These are phyloP conservation scores for Coelinius sp. DNA, from an alignment of 2,888 invertebrate species.

Conservation along the genomic window DNA sequence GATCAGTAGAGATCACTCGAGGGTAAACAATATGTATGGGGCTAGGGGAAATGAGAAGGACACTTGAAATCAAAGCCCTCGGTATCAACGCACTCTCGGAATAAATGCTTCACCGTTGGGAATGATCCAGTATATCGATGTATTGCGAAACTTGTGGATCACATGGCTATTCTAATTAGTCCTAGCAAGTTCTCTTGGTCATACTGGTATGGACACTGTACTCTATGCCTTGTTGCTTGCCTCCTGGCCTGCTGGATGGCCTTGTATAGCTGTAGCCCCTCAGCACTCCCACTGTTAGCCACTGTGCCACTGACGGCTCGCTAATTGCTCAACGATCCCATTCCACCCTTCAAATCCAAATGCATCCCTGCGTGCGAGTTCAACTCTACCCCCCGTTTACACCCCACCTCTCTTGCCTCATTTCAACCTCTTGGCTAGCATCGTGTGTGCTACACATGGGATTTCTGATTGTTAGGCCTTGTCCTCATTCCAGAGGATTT, in stretches of 20 bases:
- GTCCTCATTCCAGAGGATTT: no score
- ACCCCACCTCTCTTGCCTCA: not conserved
- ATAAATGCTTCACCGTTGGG: conserved; percentile 2
- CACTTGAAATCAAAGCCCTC: conserved; percentile 7
- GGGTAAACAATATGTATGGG: conserved; percentile 14
- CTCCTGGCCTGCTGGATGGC: conserved; percentile 1
- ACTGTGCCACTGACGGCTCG: conserved; percentile 71
- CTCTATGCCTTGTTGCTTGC: conserved; percentile 29
- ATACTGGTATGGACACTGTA: conserved; percentile 53
- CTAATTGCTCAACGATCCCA: conserved; percentile 68
- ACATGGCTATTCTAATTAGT: conserved; percentile 63
- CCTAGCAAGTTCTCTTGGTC: conserved; percentile 53
- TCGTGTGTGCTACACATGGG: no score
- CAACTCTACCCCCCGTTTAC: conserved; percentile 21
- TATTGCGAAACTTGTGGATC: conserved; percentile 24
- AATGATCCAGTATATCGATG: not conserved
- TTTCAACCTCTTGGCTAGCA: conserved; percentile 29
- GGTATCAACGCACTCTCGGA: conserved; percentile 13
- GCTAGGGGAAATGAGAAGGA: not conserved
- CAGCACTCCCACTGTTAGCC: conserved; percentile 59
- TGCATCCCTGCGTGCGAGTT: conserved; percentile 57
- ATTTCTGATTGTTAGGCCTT: no score
- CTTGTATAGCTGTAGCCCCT: not conserved
- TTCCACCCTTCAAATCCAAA: conserved; percentile 67
- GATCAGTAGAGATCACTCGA: not conserved